phyloP scores from a whole-genome alignment of 2,888 invertebrate species.

The Platycheirus rosarum region DNA sequence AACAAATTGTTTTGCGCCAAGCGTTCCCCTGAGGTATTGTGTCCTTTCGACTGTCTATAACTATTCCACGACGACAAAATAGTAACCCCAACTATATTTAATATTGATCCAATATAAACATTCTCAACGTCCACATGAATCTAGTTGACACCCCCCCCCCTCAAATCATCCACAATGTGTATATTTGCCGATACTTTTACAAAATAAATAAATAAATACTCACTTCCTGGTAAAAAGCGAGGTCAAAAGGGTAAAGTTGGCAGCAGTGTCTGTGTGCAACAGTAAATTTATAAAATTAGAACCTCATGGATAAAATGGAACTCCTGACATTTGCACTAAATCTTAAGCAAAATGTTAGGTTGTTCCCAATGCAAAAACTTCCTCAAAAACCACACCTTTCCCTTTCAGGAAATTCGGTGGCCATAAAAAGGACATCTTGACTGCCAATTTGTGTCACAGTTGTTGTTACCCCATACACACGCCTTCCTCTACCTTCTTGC shows the following conservation, averaged over 20 bases:
- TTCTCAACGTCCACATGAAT: background rate
- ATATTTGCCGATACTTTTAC: background rate
- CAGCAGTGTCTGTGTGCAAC: background rate
- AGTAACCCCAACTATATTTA: conserved; percentile 22
- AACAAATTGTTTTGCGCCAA: conserved; percentile 19
- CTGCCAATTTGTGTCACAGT: conserved; percentile 38
- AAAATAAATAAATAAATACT: conserved; percentile 11
- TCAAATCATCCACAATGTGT: background rate
- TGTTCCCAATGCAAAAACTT: background rate
- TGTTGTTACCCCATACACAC: background rate
- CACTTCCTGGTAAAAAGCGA: background rate
- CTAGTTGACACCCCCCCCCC: conserved; percentile 27
- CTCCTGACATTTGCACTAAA: background rate
- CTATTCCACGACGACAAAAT: conserved; percentile 20
- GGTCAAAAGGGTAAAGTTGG: background rate
- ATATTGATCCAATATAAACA: conserved; percentile 31
- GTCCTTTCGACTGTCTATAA: conserved; percentile 12
- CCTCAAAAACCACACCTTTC: conserved; percentile 18
- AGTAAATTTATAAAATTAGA: conserved; percentile 13
- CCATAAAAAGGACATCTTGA: conserved; percentile 28
- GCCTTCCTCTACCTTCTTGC: no score
- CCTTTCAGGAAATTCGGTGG: conserved; percentile 3
- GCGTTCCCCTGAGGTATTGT: conserved; percentile 20
- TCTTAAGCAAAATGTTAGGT: conserved; percentile 22
- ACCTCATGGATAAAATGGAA: background rate